These are phyloP conservation scores for Furcula furcula DNA, from an alignment of 2,888 invertebrate genomes.

Conservation along the genomic window DNA sequence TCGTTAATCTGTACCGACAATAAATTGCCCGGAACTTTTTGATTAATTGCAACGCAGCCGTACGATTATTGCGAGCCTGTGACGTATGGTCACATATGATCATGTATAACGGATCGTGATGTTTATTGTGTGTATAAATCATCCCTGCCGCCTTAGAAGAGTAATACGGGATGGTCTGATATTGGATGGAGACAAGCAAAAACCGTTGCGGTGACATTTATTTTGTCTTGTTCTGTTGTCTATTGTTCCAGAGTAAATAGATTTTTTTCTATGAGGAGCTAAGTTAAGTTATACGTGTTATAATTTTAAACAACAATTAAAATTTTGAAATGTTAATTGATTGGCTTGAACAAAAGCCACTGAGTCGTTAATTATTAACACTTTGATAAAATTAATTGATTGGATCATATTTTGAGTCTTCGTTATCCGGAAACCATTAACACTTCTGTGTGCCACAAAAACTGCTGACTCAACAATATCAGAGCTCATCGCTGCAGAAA, in stretches of 20 bases:
- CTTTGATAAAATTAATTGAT: slow-evolving; percentile 31
- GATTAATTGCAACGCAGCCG: slow-evolving; percentile 52
- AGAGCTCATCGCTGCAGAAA: slow-evolving; percentile 24
- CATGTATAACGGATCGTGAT: background rate
- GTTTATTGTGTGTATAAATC: slow-evolving; percentile 8
- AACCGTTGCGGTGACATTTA: too few relatives aligned
- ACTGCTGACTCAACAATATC: slow-evolving; percentile 63
- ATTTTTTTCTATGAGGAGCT: too few relatives aligned
- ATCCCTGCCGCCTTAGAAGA: background rate
- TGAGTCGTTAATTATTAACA: slow-evolving; percentile 15
- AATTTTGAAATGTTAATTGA: too few relatives aligned
- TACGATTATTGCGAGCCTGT: slow-evolving; percentile 40
- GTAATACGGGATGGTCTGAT: background rate
- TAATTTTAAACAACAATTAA: too few relatives aligned
- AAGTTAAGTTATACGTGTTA: too few relatives aligned
- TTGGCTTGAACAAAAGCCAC: background rate
- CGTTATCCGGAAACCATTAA: slow-evolving; percentile 41
- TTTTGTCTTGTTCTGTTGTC: too few relatives aligned
- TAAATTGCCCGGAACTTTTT: slow-evolving; percentile 54
- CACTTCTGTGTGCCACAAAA: slow-evolving; percentile 50
- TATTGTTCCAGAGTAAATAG: too few relatives aligned
- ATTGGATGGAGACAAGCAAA: too few relatives aligned
- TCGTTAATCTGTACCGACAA: slow-evolving; percentile 54
- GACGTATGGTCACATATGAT: slow-evolving; percentile 41
- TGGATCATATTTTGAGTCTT: slow-evolving; percentile 17